Evolutionary conservation across 2,113 vertebrate genomes (phyloP).

Genomic region (Tetrax tetrax): DNA sequence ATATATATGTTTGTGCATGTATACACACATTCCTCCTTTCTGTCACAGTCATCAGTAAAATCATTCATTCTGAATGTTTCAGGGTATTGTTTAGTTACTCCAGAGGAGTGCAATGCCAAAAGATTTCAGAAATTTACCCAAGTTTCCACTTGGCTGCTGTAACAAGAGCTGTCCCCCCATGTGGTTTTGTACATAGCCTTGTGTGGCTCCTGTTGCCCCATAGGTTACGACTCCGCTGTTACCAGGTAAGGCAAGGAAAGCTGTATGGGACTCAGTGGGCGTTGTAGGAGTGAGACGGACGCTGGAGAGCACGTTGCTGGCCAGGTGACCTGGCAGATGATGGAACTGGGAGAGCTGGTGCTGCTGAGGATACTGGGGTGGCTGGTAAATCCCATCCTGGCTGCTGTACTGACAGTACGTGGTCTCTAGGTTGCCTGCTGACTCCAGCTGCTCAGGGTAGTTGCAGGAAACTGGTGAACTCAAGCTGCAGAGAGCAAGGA

Average conservation of each 20-base stretch:
- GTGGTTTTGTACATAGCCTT: constrained; percentile 73
- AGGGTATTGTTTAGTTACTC: neutral
- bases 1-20: neutral
- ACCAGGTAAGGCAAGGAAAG: constrained; percentile 73
- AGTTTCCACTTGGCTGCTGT: constrained; percentile 67
- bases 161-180: constrained; percentile 63
- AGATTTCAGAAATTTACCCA: constrained; percentile 45
- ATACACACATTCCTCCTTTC: neutral
- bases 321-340: constrained; percentile 71
- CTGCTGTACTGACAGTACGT: constrained; percentile 71
- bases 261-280: constrained; percentile 62
- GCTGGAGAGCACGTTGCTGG: constrained; percentile 23
- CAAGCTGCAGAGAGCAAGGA: constrained; percentile 19
- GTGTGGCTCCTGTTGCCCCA: constrained; percentile 44
- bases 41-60: neutral
- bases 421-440: constrained; percentile 55
- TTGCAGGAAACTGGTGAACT: constrained; percentile 52
- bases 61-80: neutral
- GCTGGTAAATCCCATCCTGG: constrained; percentile 60
- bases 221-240: constrained; percentile 66
- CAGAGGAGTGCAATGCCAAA: neutral
- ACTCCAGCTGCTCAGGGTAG: constrained; percentile 68
- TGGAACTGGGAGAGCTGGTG: constrained; percentile 62
- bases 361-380: constrained; percentile 62
- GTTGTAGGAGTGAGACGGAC: constrained; percentile 74